These are phyloP conservation scores for Clupea harengus DNA, from an alignment of 2,113 vertebrate species.

Conservation along the genomic window DNA sequence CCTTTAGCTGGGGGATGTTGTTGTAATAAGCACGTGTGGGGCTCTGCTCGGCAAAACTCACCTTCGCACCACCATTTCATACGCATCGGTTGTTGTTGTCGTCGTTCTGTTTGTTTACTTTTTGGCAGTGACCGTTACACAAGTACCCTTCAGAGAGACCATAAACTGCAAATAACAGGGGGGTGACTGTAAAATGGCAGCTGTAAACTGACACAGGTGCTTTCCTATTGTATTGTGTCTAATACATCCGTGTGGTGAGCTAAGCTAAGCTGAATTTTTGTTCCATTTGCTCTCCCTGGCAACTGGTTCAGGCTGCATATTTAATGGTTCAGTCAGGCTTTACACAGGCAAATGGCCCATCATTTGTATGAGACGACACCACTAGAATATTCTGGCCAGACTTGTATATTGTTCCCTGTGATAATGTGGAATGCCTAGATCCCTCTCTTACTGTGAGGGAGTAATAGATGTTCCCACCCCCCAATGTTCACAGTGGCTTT, in stretches of 20 bases:
- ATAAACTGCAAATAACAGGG: background rate
- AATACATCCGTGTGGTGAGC: slow-evolving; percentile 16
- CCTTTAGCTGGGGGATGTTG: slow-evolving; percentile 33
- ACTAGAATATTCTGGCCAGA: slow-evolving; percentile 8
- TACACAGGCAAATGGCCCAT: background rate
- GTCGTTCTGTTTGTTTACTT: slow-evolving; percentile 42
- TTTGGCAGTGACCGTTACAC: background rate
- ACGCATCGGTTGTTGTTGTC: slow-evolving; percentile 30
- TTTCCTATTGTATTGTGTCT: background rate
- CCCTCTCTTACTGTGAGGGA: background rate
- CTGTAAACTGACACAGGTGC: background rate
- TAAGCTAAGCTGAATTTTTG: background rate
- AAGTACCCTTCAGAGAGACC: background rate
- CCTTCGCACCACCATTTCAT: background rate
- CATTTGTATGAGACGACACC: slow-evolving; percentile 21
- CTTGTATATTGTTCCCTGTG: background rate
- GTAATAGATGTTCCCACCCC: background rate
- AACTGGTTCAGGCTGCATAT: background rate
- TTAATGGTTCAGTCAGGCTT: background rate
- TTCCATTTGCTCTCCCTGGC: background rate
- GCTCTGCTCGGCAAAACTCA: background rate
- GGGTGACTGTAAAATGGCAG: background rate
- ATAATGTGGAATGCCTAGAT: slow-evolving; percentile 12
- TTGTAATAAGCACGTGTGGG: background rate
- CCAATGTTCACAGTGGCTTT: background rate